Base-by-base conservation (phyloP, 2,888 invertebrate genomes). In the Parascotia fuliginaria region DNA sequence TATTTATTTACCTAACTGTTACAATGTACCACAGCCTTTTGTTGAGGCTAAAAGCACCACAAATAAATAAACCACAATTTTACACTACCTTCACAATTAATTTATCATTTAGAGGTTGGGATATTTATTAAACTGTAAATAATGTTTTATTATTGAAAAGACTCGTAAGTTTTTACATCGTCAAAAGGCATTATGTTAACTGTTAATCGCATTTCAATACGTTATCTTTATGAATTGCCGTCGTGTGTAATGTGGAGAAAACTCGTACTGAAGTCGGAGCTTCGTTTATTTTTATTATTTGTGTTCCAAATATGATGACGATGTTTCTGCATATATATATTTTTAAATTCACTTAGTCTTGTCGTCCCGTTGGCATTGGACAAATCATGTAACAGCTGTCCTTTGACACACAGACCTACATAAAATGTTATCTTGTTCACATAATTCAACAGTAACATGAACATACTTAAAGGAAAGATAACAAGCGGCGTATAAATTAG, bases 1-100 rank as follows among this genome's bases (percentile, higher is more conserved):
- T 85, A 84, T 87, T 85, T 85, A 87, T 86, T 85, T 83, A 79
- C 79, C 79, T 82, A 84, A 81, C 81, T 75, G 78, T 79, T 78
- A 74, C 73, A 76, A 70, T 69, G 65, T 64, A 67, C 70, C 77
- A 78, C 77, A 77, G 72, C 75, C 73, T 80, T 79, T 79, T 79
- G 77, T 73, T 71, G 71, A 81, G 75, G 54, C 61, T 60, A 69
- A 66, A 34, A 50, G 54, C 70, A 72, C 75, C 71, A 73, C 73
- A 72, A 75, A 73, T 75, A 72, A 60, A 75, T 75, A 72, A 60
- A 75, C 73, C 67, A 72, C 73, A 71, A 70, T 67, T 68, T 70
- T 61, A 64, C 59, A 50, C 73, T 73, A 75, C 70, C 70, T 62
- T 15, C 32, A 60, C 70, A 71, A 68, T 71, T 55, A 64, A 72